Conservation (phyloP, 1,140 invertebrate genomes). For the Dysdera silvatica region DNA sequence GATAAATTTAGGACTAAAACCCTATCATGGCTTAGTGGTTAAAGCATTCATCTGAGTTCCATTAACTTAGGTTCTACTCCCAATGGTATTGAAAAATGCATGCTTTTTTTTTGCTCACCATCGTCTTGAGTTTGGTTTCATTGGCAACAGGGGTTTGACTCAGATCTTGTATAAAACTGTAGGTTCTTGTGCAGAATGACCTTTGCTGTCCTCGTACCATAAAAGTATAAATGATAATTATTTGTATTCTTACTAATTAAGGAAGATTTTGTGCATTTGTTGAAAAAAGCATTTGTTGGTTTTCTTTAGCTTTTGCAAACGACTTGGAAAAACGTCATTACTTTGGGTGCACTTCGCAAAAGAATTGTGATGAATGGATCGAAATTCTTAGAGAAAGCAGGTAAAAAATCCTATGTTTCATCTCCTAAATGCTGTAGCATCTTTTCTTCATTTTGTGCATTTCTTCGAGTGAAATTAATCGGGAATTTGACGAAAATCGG, state of each 20-base stretch:
- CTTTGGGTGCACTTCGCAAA: background rate
- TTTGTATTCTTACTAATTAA: too few relatives aligned
- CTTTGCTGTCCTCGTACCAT: too few relatives aligned
- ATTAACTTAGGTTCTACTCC: background rate
- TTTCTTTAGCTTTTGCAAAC: background rate
- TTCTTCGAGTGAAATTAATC: background rate
- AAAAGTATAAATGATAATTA: too few relatives aligned
- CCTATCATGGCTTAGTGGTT: background rate
- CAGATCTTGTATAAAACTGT: too few relatives aligned
- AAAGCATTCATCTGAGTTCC: background rate
- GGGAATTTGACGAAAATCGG: too few relatives aligned
- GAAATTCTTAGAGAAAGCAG: background rate
- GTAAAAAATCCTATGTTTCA: background rate
- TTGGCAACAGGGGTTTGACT: too few relatives aligned
- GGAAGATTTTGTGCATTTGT: too few relatives aligned
- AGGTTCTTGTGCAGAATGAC: too few relatives aligned
- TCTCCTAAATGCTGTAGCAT: background rate
- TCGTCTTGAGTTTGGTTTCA: too few relatives aligned
- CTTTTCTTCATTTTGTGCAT: background rate
- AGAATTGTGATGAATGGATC: background rate
- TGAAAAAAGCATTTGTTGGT: background rate
- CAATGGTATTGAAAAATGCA: too few relatives aligned
- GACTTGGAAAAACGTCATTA: conserved; percentile 3
- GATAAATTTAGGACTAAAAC: too few relatives aligned
- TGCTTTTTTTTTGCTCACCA: background rate